These are phyloP conservation scores for Rhingia rostrata DNA, from an alignment of 2,888 invertebrate genomes.

Conservation along the genomic window DNA sequence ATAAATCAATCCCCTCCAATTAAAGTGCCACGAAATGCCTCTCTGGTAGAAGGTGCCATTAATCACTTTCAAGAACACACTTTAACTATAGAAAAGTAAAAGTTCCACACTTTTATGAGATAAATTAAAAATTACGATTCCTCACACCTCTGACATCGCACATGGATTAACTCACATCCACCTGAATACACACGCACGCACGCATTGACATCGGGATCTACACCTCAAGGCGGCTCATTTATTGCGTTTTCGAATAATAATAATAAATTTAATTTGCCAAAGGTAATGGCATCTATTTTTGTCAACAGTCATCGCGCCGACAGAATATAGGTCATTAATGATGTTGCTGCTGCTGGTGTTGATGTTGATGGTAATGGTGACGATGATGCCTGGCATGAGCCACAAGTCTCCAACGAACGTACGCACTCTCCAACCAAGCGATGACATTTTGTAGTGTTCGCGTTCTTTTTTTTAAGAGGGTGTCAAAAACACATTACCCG, in stretches of 20 bases:
- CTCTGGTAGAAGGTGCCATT: not conserved
- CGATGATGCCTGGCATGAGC: too few relatives aligned
- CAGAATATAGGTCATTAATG: constrained; percentile 66
- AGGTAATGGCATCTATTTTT: constrained; percentile 68
- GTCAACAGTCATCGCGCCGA: constrained; percentile 39
- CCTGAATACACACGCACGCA: constrained; percentile 28
- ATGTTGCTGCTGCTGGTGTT: constrained; percentile 14
- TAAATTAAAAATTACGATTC: constrained; percentile 44
- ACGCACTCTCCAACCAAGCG: constrained; percentile 29
- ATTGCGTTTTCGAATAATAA: constrained; percentile 30
- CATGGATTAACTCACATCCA: constrained; percentile 52
- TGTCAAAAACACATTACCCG: constrained; percentile 25
- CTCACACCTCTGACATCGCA: constrained; percentile 48
- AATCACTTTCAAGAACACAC: constrained; percentile 12
- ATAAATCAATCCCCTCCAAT: constrained; percentile 9
- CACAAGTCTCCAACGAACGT: not conserved
- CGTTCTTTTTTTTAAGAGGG: constrained; percentile 23
- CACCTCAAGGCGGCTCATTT: constrained; percentile 7
- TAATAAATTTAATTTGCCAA: constrained; percentile 66
- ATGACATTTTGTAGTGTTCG: constrained; percentile 39
- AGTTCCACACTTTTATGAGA: constrained; percentile 43
- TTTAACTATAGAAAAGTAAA: constrained; percentile 25
- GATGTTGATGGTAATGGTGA: too few relatives aligned
- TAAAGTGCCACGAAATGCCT: not conserved
- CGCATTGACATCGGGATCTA: constrained; percentile 4